Evolutionary conservation across 35 echinoderm and acorn worm species (phyloP).

Genomic region (Eucidaris tribuloides): DNA sequence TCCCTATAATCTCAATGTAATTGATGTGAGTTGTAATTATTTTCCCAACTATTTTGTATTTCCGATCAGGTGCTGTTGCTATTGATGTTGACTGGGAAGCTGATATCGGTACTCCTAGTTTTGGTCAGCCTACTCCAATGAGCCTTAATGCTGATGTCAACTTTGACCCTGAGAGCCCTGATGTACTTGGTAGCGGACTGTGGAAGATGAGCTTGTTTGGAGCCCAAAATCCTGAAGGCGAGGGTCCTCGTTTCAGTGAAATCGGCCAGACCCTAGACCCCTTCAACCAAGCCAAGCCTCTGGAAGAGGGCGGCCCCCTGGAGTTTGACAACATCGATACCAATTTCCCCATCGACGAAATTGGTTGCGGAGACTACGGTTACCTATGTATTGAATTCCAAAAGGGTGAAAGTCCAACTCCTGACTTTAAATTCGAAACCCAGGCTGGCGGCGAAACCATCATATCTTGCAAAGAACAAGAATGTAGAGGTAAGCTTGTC

Average conservation of each 20-base stretch:
- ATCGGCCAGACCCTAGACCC: slow-evolving; percentile 31
- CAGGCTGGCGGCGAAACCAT: slow-evolving; percentile 35
- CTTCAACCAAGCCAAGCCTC: slow-evolving; percentile 34
- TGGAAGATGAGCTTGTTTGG: slow-evolving; percentile 84
- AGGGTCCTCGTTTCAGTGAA: slow-evolving; percentile 10
- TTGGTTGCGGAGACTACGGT: slow-evolving; percentile 73
- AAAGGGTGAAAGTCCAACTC: slow-evolving; percentile 59
- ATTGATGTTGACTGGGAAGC: not conserved
- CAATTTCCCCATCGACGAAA: slow-evolving; percentile 50
- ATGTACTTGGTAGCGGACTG: slow-evolving; percentile 46
- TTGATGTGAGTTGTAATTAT: no score
- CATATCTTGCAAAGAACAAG: slow-evolving; percentile 60
- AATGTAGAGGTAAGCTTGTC: slow-evolving; percentile 63
- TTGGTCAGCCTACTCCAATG: slow-evolving; percentile 44
- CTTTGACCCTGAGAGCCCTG: slow-evolving; percentile 41
- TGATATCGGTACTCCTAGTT: not conserved
- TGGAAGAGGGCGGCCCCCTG: slow-evolving; percentile 21
- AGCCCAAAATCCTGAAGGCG: slow-evolving; percentile 49
- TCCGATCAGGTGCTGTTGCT: not conserved
- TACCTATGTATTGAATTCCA: slow-evolving; percentile 76
- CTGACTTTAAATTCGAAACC: slow-evolving; percentile 81
- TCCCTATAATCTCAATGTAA: no score
- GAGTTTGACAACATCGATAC: slow-evolving; percentile 23
- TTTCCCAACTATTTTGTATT: no score
- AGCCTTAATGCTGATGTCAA: slow-evolving; percentile 60